Percentiles rank a stretch among this genome's conserved stretches.
These are phyloP conservation scores for Ctenodactylus gundi DNA, from an alignment of 2,113 vertebrate species.

Conservation along the genomic window DNA sequence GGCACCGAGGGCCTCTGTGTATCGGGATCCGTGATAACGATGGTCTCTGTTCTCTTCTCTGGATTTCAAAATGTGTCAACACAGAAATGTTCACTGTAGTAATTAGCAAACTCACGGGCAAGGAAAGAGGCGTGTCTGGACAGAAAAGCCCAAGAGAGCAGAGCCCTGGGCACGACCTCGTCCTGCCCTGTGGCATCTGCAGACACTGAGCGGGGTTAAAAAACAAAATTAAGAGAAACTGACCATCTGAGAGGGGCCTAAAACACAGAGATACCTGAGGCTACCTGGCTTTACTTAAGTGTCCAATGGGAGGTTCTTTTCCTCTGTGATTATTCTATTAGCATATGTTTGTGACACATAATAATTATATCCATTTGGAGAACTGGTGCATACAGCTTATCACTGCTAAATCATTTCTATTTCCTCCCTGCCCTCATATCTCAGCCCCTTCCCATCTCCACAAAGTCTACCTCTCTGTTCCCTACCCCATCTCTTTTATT, in stretches of 20 bases:
- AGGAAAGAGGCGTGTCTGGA: not conserved
- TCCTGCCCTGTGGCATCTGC: accelerated
- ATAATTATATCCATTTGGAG: too few species aligned
- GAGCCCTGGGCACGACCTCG: not conserved
- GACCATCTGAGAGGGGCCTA: not conserved
- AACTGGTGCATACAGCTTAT: too few species aligned
- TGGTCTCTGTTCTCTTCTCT: not conserved
- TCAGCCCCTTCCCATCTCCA: too few species aligned
- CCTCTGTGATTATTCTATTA: too few species aligned
- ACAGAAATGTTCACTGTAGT: not conserved
- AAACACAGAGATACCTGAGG: not conserved
- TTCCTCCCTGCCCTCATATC: too few species aligned
- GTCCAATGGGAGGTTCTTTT: not conserved
- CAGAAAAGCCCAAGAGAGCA: not conserved
- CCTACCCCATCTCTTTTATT: too few species aligned
- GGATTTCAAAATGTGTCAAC: not conserved
- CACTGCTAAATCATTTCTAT: too few species aligned
- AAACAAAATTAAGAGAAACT: not conserved
- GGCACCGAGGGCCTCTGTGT: not conserved
- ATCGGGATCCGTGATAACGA: not conserved
- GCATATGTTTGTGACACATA: too few species aligned
- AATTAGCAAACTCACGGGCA: not conserved
- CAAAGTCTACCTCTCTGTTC: too few species aligned
- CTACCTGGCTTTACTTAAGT: not conserved
- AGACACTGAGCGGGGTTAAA: not conserved